Evolutionary conservation across 2,888 invertebrate genomes (phyloP).

Genomic region (Tetramorium bicarinatum): DNA sequence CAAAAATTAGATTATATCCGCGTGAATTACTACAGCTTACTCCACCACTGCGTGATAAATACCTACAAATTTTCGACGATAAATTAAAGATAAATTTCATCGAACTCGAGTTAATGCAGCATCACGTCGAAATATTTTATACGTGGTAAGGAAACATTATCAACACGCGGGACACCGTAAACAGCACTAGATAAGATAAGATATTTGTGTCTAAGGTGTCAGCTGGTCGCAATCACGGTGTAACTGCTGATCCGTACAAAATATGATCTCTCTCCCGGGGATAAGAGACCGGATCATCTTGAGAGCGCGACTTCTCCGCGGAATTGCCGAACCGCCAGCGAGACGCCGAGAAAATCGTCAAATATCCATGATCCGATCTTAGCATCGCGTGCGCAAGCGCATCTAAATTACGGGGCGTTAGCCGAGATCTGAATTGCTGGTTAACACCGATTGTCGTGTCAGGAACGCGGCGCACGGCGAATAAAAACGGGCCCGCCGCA

Average conservation of each 20-base stretch:
- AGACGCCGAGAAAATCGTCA: conserved; percentile 69
- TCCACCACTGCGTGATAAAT: too few species aligned
- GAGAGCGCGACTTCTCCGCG: conserved; percentile 37
- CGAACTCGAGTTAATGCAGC: neutral
- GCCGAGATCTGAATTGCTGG: conserved; percentile 79
- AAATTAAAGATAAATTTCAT: neutral
- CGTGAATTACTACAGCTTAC: neutral
- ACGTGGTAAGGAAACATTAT: neutral
- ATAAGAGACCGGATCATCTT: conserved; percentile 18
- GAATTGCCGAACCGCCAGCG: neutral
- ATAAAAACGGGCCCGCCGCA: conserved; percentile 69
- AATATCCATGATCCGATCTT: conserved; percentile 69
- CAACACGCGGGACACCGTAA: neutral
- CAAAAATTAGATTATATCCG: neutral
- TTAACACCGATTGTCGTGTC: conserved; percentile 78
- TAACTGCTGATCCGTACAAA: conserved; percentile 34
- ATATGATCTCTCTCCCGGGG: conserved; percentile 8
- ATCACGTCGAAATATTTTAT: neutral
- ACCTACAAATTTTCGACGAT: neutral
- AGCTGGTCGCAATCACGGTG: neutral
- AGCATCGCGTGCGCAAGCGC: conserved; percentile 64
- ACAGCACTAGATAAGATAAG: conserved; percentile 14
- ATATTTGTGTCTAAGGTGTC: neutral
- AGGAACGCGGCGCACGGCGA: conserved; percentile 66
- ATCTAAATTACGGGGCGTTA: conserved; percentile 76